These are phyloP conservation scores for Phylloscopus collybita DNA, from an alignment of 2,797 vertebrate genomes.

Conservation along the genomic window DNA sequence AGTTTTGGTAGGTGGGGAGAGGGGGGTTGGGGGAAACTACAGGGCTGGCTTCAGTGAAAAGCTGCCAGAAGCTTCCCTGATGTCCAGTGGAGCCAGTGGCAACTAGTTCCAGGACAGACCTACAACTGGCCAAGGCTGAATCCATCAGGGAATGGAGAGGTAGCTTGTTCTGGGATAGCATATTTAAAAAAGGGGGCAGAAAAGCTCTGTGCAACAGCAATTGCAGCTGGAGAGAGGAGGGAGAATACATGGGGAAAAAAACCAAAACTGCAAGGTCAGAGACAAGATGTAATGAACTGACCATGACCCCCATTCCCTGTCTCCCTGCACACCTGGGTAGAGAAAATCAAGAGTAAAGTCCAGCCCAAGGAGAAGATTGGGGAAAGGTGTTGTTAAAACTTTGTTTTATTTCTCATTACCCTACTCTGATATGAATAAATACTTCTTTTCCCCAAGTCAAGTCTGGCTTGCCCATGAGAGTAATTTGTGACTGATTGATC, in stretches of 20 bases:
- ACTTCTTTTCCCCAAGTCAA: not conserved
- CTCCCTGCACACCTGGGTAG: not conserved
- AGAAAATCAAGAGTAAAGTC: not conserved
- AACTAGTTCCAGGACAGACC: not conserved
- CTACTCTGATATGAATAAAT: not conserved
- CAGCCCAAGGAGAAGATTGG: not conserved
- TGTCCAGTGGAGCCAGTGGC: not conserved
- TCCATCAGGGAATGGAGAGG: rapidly evolving
- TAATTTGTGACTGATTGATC: not conserved
- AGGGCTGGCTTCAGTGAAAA: not conserved
- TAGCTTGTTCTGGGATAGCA: too few species aligned
- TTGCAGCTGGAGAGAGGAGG: not conserved
- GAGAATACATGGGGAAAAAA: not conserved
- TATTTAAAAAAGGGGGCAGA: not conserved
- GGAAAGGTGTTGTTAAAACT: not conserved
- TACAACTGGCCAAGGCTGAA: not conserved
- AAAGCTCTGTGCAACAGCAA: not conserved
- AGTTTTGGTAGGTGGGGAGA: not conserved
- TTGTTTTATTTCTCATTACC: not conserved
- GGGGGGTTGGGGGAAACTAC: not conserved
- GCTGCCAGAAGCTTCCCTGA: not conserved
- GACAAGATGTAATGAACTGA: not conserved
- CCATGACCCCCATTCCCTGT: not conserved
- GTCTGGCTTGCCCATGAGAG: not conserved
- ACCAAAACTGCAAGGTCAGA: not conserved